Percentiles rank a stretch among this genome's conserved stretches.
Evolutionary conservation across 2,888 invertebrate genomes (phyloP).

Genomic region (Tethea ocularis): DNA sequence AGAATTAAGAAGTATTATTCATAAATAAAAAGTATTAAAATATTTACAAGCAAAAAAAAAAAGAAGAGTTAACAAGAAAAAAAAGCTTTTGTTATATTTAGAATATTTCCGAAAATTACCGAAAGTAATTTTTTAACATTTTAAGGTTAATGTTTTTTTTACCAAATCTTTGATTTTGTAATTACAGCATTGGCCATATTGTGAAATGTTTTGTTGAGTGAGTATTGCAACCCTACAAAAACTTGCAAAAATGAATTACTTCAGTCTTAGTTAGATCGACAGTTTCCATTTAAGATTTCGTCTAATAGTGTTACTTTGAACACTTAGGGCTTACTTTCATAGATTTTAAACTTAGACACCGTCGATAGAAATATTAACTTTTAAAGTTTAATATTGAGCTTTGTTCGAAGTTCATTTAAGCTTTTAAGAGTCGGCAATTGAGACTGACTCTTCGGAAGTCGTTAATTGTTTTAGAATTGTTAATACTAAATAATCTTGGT

Average conservation of each 20-base stretch:
- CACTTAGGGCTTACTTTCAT: not conserved
- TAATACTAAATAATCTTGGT: not conserved
- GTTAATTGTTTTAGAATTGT: not conserved
- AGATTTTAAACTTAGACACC: not conserved
- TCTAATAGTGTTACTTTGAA: not conserved
- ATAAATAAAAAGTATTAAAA: too few species aligned
- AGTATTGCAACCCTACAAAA: too few species aligned
- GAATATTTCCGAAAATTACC: too few species aligned
- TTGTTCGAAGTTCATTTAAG: not conserved
- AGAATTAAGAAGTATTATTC: too few species aligned
- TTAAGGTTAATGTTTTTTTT: too few species aligned
- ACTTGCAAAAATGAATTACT: not conserved
- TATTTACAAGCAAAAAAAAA: too few species aligned
- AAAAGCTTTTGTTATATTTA: too few species aligned
- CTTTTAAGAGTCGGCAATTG: slow-evolving; percentile 1
- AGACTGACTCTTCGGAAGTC: not conserved
- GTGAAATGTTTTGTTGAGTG: too few species aligned
- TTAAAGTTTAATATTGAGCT: not conserved
- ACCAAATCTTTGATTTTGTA: not conserved
- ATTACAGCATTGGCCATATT: not conserved
- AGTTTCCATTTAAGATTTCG: not conserved
- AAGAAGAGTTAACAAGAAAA: too few species aligned
- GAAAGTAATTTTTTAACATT: too few species aligned
- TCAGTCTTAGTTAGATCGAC: not conserved
- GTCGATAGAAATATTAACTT: not conserved